Percentiles rank a stretch among this genome's conserved stretches.
Conservation (phyloP, 2,888 invertebrate species). For the Dione juno region DNA sequence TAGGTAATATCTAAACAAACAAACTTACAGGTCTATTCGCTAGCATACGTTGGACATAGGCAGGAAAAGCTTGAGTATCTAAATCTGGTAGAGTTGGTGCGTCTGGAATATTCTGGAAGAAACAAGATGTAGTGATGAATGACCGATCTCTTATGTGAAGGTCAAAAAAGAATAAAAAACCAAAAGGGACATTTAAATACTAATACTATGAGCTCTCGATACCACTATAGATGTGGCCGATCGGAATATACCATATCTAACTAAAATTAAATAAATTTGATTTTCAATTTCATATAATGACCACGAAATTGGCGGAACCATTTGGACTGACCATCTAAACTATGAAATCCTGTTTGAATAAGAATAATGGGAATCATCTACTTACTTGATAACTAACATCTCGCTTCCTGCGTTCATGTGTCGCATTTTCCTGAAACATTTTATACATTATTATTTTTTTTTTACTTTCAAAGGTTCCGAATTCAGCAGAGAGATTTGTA, state of each 20-base stretch:
- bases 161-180: no score
- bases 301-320: no score
- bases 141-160: no score
- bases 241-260: no score
- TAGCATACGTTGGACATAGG: constrained; percentile 28
- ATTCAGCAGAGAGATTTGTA: no score
- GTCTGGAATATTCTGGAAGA: constrained; percentile 24
- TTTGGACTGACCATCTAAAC: no score
- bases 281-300: no score
- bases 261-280: no score
- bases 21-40: constrained; percentile 36
- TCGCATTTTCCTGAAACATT: constrained; percentile 3
- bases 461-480: no score
- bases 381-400: constrained; percentile 17
- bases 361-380: background rate
- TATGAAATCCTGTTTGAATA: background rate
- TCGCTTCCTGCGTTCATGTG: constrained; percentile 5
- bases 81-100: constrained; percentile 28
- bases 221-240: no score
- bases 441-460: background rate
- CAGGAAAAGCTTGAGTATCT: constrained; percentile 24
- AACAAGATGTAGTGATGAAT: background rate
- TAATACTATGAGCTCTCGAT: no score
- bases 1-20: no score
- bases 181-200: background rate